Evolutionary conservation across 2,797 vertebrate species (phyloP).

Genomic region (Setipinna tenuifilis): DNA sequence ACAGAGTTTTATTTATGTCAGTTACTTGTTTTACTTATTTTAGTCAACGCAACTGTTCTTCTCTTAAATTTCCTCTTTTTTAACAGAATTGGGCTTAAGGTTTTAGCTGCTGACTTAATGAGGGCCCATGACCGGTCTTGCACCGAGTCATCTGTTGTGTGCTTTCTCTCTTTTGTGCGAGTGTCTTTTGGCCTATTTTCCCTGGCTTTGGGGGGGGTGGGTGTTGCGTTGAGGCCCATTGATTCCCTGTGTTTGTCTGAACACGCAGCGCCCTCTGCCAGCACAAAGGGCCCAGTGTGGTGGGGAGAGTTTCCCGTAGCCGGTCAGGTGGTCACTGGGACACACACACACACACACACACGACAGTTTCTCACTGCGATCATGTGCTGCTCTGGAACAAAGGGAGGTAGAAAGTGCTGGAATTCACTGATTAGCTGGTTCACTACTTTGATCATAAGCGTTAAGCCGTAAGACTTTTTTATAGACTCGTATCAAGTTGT

Average conservation of each 20-base stretch:
- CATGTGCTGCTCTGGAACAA: slow-evolving; percentile 50
- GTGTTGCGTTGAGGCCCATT: background rate
- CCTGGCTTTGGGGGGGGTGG: background rate
- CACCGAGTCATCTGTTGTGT: too few species aligned
- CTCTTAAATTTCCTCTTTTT: too few species aligned
- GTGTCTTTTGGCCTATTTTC: background rate
- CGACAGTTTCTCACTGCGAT: slow-evolving; percentile 33
- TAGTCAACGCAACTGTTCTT: too few species aligned
- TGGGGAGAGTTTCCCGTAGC: background rate
- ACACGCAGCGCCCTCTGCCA: slow-evolving; percentile 9
- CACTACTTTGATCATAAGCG: slow-evolving; percentile 1
- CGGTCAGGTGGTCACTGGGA: slow-evolving; percentile 33
- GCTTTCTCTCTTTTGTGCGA: too few species aligned
- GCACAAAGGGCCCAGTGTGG: slow-evolving; percentile 1
- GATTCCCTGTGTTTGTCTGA: background rate
- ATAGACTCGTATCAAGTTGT: background rate
- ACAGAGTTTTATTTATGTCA: too few species aligned
- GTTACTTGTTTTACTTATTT: too few species aligned
- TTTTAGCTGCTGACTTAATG: too few species aligned
- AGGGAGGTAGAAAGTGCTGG: slow-evolving; percentile 32
- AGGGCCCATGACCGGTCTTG: too few species aligned
- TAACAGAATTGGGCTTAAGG: too few species aligned
- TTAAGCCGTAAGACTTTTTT: background rate
- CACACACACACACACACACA: background rate
- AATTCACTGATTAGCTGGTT: slow-evolving; percentile 27